These are phyloP conservation scores for Eptatretus burgeri DNA, from an alignment of 2,113 vertebrate species.

Conservation along the genomic window DNA sequence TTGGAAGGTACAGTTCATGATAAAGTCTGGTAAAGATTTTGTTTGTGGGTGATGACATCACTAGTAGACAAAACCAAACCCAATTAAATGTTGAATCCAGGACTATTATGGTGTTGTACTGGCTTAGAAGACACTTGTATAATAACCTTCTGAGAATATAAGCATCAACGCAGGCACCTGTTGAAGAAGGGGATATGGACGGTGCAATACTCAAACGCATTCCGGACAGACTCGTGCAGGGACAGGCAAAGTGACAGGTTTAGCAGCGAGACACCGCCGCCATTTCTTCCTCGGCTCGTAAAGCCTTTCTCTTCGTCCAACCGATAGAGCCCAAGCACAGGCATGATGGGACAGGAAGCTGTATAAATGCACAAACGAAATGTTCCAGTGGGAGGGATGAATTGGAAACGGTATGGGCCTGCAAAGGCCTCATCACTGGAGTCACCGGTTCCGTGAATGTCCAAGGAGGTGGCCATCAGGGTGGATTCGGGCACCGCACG, in stretches of 20 bases:
- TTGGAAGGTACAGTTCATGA: too few species aligned
- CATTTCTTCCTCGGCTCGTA: not conserved
- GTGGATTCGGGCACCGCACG: not conserved
- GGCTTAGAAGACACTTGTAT: too few species aligned
- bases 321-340: not conserved
- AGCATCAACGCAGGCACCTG: not conserved
- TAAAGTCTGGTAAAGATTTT: too few species aligned
- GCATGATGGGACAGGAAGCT: not conserved
- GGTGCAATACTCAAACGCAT: not conserved
- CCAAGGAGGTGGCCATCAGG: too few species aligned
- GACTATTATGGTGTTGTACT: too few species aligned
- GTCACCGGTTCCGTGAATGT: not conserved
- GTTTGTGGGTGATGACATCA: too few species aligned
- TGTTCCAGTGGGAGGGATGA: not conserved
- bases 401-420: conserved; percentile 4
- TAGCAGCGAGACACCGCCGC: not conserved
- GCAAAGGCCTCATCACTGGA: not conserved
- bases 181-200: not conserved
- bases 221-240: not conserved
- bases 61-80: too few species aligned
- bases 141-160: too few species aligned
- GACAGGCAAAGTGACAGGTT: not conserved
- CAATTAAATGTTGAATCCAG: too few species aligned
- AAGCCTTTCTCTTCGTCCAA: too few species aligned
- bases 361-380: not conserved